phyloP scores from a whole-genome alignment of 1,140 invertebrate species.

The Teleogryllus occipitalis region DNA sequence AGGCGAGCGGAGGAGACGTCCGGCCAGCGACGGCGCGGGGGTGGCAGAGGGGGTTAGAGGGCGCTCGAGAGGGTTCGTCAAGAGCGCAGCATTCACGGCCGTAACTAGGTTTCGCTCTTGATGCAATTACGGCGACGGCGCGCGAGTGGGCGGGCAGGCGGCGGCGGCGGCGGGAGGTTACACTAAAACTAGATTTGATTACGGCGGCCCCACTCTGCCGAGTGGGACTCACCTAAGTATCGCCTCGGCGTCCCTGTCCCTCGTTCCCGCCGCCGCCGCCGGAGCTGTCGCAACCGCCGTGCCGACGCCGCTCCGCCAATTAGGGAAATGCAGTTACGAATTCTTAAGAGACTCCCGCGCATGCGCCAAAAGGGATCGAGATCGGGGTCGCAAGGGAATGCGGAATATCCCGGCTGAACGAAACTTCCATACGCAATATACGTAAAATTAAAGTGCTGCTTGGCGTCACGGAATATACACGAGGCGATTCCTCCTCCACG shows the following conservation, averaged over 20 bases:
- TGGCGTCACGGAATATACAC: too few relatives aligned
- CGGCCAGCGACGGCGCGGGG: too few relatives aligned
- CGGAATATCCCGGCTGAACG: background rate
- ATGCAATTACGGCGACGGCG: background rate
- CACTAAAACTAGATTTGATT: slow-evolving; percentile 5
- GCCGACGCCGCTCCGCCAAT: background rate
- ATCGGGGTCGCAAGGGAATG: background rate
- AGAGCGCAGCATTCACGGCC: background rate
- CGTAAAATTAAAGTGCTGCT: background rate
- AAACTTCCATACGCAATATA: background rate
- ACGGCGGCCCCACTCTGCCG: background rate
- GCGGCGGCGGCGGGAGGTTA: background rate
- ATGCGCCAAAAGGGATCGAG: background rate
- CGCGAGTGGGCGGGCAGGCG: background rate
- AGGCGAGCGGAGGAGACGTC: background rate
- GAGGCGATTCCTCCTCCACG: too few relatives aligned
- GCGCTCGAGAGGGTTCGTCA: background rate
- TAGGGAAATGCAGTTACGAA: background rate
- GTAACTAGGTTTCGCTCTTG: background rate
- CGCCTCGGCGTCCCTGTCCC: background rate
- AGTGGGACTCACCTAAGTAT: background rate
- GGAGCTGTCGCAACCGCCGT: background rate
- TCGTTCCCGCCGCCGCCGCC: background rate
- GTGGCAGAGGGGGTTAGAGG: too few relatives aligned
- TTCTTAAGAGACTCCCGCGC: background rate